A percentile compares a stretch with the other conserved stretches of the same genome.
Evolutionary conservation across 2,113 vertebrate species (phyloP).

Genomic region (Spheniscus mendiculus): DNA sequence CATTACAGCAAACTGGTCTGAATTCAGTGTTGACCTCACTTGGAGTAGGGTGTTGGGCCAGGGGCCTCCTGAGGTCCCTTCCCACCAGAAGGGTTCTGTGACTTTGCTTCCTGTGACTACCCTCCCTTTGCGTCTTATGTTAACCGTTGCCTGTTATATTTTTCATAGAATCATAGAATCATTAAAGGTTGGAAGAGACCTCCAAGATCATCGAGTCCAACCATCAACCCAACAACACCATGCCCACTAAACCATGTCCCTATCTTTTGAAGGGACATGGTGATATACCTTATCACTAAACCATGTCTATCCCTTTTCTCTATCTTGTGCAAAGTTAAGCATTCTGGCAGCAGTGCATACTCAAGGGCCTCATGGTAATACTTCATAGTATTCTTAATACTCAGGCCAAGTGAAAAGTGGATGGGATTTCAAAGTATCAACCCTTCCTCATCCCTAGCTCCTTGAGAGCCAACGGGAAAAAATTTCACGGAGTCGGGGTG

Average conservation of each 20-base stretch:
- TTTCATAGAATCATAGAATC: too few relatives aligned
- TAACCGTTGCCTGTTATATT: not conserved
- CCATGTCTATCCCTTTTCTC: too few relatives aligned
- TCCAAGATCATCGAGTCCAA: too few relatives aligned
- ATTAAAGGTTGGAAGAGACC: too few relatives aligned
- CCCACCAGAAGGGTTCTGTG: not conserved
- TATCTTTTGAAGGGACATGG: too few relatives aligned
- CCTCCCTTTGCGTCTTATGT: not conserved
- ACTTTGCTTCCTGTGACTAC: not conserved
- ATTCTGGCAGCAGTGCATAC: not conserved
- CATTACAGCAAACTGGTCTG: not conserved
- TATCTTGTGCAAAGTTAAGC: not conserved
- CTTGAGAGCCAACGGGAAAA: not conserved
- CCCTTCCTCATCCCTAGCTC: not conserved
- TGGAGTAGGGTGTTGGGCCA: not conserved
- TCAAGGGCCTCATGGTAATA: not conserved
- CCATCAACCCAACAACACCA: too few relatives aligned
- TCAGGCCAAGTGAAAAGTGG: not conserved
- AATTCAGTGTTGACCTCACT: accelerated
- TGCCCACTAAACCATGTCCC: too few relatives aligned
- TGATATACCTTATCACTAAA: too few relatives aligned
- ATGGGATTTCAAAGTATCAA: not conserved
- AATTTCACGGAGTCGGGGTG: not conserved
- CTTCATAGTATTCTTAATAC: not conserved
- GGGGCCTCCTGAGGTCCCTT: not conserved